Evolutionary conservation across 2,888 invertebrate genomes (phyloP).

Genomic region (Brachyptera putata): DNA sequence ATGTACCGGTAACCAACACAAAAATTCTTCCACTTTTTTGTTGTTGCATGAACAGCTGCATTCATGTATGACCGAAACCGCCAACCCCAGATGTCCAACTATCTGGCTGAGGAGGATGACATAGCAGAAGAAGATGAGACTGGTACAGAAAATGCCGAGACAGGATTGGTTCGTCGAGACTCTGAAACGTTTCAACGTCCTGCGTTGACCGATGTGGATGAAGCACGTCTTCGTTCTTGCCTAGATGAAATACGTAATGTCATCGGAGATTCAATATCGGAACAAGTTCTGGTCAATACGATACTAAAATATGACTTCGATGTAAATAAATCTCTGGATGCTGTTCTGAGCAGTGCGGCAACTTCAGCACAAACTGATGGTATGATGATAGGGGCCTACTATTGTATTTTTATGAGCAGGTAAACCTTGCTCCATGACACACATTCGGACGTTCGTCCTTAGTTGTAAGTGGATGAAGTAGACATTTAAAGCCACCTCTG

Average conservation of each 20-base stretch:
- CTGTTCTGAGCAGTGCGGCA: slow-evolving; percentile 55
- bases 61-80: slow-evolving; percentile 78
- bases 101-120: slow-evolving; percentile 58
- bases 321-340: slow-evolving; percentile 65
- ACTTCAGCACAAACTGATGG: slow-evolving; percentile 39
- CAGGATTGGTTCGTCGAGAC: slow-evolving; percentile 33
- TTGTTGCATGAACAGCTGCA: too few species aligned
- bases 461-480: too few species aligned
- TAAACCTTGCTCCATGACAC: too few species aligned
- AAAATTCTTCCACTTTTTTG: too few species aligned
- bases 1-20: too few species aligned
- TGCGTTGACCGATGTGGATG: slow-evolving; percentile 60
- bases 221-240: slow-evolving; percentile 74
- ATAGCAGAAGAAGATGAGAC: slow-evolving; percentile 61
- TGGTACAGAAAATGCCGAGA: slow-evolving; percentile 16
- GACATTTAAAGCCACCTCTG: too few species aligned
- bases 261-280: slow-evolving; percentile 70
- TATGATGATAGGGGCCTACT: not conserved
- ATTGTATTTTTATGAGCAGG: too few species aligned
- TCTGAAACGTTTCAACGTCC: slow-evolving; percentile 48
- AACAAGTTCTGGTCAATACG: slow-evolving; percentile 66
- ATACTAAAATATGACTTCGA: slow-evolving; percentile 63
- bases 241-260: slow-evolving; percentile 76
- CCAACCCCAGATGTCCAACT: slow-evolving; percentile 59
- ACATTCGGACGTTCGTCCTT: too few species aligned